Evolutionary conservation across 2,113 vertebrate genomes (phyloP), one percentile per base, ranked within the genome.

Genomic region (Zeus faber): DNA sequence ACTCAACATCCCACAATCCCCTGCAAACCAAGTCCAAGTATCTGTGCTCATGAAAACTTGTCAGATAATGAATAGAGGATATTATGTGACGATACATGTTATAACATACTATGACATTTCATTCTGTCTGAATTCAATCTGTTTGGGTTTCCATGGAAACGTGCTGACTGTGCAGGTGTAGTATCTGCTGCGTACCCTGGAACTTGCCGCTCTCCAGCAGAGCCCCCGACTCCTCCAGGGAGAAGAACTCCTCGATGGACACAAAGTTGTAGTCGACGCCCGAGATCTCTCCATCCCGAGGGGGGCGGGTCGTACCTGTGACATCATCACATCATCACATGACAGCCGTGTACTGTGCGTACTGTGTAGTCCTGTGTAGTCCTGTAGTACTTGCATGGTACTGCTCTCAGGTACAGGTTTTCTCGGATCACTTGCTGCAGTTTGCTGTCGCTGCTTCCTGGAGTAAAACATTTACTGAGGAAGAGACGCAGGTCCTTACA

Each of bases 381-480:
- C 40, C 18, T 54, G n/a, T 16, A 6, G 21, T 23, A 76, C 86
- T 75, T 67, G 90, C 89, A 91, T 22, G 89, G 89, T 1, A 91
- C 89, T 1, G 89, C 89, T 0, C 89, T 72, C 75, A 91, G 83
- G 69, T 91, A 91, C 27, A 91, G 86, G 78, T 91, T 90, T 67
- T 89, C 88, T 47, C 89, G 77, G 75, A 91, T 91, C 62, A 91
- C 83, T 71, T 91, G 89, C 74, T 91, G 89, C 45, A 90, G 82
- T 54, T 91, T 89, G 58, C 87, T 87, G 83, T 91, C 89, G 82
- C 85, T 81, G 44, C 84, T 89, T 21, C 86, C 84, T 0, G 89
- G 89, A 4, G 89, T 90, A 77, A 91, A 91, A 75, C 89, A 91
- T 55, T 91, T 91, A 49, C 89, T 90, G 77, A 91, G 85, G 50